Evolutionary conservation across 2,113 vertebrate genomes (phyloP).

Genomic region (western clawed frog (Xenopus tropicalis)): UCB_Xtro_10.0 CM004443.2:79408501-79409000

Average conservation of each 20-base stretch:
- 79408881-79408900: neutral
- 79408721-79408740: slow-evolving; percentile 50
- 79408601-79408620: slow-evolving; percentile 51
- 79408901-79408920: neutral
- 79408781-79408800: slow-evolving; percentile 51
- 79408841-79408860: slow-evolving; percentile 44
- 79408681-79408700: slow-evolving; percentile 49
- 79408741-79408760: slow-evolving; percentile 49
- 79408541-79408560: slow-evolving; percentile 67
- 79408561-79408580: slow-evolving; percentile 48
- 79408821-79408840: slow-evolving; percentile 58
- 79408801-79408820: slow-evolving; percentile 59
- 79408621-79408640: slow-evolving; percentile 60
- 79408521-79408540: neutral
- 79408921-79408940: neutral
- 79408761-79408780: slow-evolving; percentile 55
- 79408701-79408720: slow-evolving; percentile 42
- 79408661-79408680: slow-evolving; percentile 52
- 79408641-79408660: slow-evolving; percentile 50
- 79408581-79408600: slow-evolving; percentile 26
- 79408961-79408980: neutral
- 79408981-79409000: neutral
- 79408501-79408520: too few species aligned
- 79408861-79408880: neutral
- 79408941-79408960: neutral